These are phyloP conservation scores for Lamellibrachia satsuma DNA, from an alignment of 2,888 invertebrate species.

Conservation along the genomic window DNA sequence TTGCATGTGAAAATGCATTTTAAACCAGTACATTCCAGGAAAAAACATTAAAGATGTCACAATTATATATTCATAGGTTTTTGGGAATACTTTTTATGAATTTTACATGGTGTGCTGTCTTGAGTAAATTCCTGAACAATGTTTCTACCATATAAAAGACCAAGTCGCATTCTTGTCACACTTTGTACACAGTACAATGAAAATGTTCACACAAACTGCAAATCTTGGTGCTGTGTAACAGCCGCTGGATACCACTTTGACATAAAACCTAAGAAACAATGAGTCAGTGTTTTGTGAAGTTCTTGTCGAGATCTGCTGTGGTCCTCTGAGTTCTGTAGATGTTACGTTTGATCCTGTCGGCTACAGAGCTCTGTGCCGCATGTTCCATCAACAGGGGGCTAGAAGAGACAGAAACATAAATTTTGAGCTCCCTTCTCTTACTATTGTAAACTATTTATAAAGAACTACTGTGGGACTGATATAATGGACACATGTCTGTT, in stretches of 20 bases:
- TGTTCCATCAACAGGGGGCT: conserved; percentile 75
- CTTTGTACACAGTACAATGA: background rate
- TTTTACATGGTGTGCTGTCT: no score
- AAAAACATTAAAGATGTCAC: no score
- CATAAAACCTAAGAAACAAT: background rate
- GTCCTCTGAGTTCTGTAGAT: conserved; percentile 89
- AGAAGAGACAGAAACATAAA: conserved; percentile 45
- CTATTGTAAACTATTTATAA: background rate
- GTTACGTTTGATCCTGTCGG: conserved; percentile 85
- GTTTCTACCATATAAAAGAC: background rate
- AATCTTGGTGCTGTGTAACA: background rate
- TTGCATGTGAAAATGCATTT: no score
- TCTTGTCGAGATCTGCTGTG: conserved; percentile 80
- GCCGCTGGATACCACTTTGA: background rate
- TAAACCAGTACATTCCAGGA: no score
- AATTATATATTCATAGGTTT: no score
- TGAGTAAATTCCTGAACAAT: background rate
- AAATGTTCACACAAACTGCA: background rate
- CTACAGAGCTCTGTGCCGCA: conserved; percentile 78
- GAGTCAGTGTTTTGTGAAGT: conserved; percentile 73
- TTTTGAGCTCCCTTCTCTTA: background rate
- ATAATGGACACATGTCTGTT: no score
- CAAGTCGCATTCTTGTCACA: background rate
- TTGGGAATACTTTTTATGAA: no score
- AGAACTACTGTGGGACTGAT: no score